phyloP scores from a whole-genome alignment of 2,113 vertebrate genomes.

The Tragelaphus imberbis region DNA sequence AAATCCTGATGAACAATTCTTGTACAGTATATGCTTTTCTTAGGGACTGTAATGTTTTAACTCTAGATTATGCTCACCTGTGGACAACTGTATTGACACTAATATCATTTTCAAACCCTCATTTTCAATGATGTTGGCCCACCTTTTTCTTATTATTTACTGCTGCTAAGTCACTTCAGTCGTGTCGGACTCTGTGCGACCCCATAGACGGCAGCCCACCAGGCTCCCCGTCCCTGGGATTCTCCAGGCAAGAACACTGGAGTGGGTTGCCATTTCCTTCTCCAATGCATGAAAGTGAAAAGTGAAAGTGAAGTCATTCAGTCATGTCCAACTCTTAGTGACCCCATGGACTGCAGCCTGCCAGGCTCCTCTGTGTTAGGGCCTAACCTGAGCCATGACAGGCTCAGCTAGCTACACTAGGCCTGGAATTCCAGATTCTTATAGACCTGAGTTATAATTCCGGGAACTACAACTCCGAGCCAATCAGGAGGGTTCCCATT shows the following conservation, averaged over 20 bases:
- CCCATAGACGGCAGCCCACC: neutral
- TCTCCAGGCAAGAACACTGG: neutral
- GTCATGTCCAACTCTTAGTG: accelerated
- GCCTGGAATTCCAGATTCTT: too few species aligned
- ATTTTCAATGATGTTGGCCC: neutral
- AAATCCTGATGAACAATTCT: neutral
- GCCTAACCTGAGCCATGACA: too few species aligned
- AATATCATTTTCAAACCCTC: neutral
- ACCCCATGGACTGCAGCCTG: too few species aligned
- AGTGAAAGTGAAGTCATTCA: too few species aligned
- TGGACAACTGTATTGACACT: neutral
- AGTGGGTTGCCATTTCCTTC: neutral
- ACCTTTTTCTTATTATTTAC: neutral
- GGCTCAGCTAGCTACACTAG: too few species aligned
- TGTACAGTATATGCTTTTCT: neutral
- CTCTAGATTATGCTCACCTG: neutral
- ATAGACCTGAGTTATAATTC: too few species aligned
- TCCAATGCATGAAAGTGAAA: neutral
- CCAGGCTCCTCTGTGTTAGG: too few species aligned
- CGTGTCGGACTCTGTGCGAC: neutral
- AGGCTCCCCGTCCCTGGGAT: neutral
- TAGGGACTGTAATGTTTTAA: neutral
- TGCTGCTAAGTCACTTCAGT: neutral
- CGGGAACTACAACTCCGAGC: too few species aligned
- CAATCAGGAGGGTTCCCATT: too few species aligned